Base-by-base conservation (phyloP, 2,113 vertebrate genomes). In the Electrona antarctica region DNA sequence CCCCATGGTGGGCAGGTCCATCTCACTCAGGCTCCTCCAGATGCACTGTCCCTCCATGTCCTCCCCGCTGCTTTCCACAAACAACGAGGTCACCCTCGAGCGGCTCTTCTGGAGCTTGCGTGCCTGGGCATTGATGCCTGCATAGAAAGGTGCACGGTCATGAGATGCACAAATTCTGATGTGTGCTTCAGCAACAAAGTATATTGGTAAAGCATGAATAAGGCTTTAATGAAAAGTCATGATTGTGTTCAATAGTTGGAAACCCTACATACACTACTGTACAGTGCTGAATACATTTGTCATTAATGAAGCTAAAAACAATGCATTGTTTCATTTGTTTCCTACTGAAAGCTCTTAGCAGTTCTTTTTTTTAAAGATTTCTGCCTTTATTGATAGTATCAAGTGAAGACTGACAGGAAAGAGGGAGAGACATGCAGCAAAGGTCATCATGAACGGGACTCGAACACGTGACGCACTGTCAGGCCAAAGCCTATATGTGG, bases 21-120 rank as follows among this genome's bases (percentile, higher is more conserved):
- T 90, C 69, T 94, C 93, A 7, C 94, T 94, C 66, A 94, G 67
- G 64, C 92, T 94, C 69, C 93, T 91, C 93, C 94, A 93, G 67
- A 94, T 81, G 0, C 83, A 85, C 0, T 84, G 69, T 7, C 81
- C 76, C 4, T 91, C 91, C n/a, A 50, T 60, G 0, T 79, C 82
- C 0, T 85, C 91, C 1, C 74, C 74, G 12, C 86, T 87, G 57
- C 86, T 80, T 13, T 92, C 93, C 73, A 93, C 83, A 6, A 94
- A 93, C 59, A 94, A 79, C 1, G 94, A 94, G 33, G 92, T 85
- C 29, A 92, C 93, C 58, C 93, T 85, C 6, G 88, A 86, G 57
- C 92, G 85, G 59, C 65, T 85, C 80, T 85, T 89, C 83, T 92
- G 92, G 67, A 92, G 87, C 52, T 85, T 90, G 0, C 91, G 87